Percentiles rank a stretch among this genome's conserved stretches.
Conservation (phyloP, 2,113 vertebrate genomes). For the Cyprinodon brontotheroides region DNA sequence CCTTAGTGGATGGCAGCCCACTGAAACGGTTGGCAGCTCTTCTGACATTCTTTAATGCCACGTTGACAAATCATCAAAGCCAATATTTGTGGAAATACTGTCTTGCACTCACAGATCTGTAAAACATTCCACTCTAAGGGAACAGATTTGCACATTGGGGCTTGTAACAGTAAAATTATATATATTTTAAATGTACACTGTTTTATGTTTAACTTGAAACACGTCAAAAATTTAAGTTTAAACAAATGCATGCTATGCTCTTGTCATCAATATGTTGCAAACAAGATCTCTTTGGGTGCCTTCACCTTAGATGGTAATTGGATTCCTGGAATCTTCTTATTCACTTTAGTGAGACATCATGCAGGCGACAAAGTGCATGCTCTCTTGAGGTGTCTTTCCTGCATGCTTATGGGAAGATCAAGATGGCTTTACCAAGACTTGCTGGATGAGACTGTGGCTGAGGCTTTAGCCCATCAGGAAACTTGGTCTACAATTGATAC, state of each 20-base stretch:
- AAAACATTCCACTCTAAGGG: constrained; percentile 51
- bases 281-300: constrained; percentile 27
- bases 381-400: constrained; percentile 58
- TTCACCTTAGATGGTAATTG: constrained; percentile 69
- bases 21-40: constrained; percentile 66
- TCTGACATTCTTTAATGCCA: constrained; percentile 67
- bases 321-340: constrained; percentile 76
- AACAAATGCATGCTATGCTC: constrained; percentile 6
- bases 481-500: constrained; percentile 25
- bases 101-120: constrained; percentile 47
- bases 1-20: constrained; percentile 56
- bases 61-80: constrained; percentile 58
- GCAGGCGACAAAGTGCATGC: constrained; percentile 68
- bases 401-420: constrained; percentile 64
- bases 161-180: constrained; percentile 8
- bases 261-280: constrained; percentile 32
- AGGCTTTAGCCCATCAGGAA: constrained; percentile 38
- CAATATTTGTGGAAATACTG: constrained; percentile 52
- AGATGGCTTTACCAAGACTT: constrained; percentile 60
- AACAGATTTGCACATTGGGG: constrained; percentile 37
- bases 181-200: constrained; percentile 13
- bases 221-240: constrained; percentile 25
- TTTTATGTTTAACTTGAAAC: constrained; percentile 57
- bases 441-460: constrained; percentile 54
- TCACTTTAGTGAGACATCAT: constrained; percentile 62